These are phyloP conservation scores for Montifringilla adamsi DNA, from an alignment of 2,113 vertebrate species.

Conservation along the genomic window DNA sequence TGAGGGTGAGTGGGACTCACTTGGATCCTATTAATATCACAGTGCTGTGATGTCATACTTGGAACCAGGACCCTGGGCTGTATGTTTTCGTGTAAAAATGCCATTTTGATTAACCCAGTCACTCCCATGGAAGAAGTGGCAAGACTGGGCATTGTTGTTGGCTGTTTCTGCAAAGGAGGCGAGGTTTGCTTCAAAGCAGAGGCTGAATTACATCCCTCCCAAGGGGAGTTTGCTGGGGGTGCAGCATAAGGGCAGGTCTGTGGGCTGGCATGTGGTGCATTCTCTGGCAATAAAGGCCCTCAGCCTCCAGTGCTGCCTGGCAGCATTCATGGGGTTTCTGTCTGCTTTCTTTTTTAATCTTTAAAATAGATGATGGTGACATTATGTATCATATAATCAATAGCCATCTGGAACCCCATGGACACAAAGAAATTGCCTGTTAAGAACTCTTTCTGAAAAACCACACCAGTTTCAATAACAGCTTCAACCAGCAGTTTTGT, in stretches of 20 bases:
- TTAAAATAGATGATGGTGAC: constrained; percentile 12
- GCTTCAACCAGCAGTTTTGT: constrained; percentile 41
- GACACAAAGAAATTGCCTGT: constrained; percentile 49
- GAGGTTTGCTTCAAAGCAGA: not conserved
- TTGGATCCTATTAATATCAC: not conserved
- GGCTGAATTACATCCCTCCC: not conserved
- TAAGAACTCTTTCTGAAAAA: constrained; percentile 40
- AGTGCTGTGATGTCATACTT: not conserved
- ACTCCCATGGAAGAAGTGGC: not conserved
- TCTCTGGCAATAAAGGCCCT: not conserved
- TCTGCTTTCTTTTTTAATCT: constrained; percentile 1
- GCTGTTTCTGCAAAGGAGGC: not conserved
- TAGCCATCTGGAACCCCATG: constrained; percentile 37
- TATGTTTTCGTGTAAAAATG: not conserved
- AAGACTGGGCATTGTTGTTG: not conserved
- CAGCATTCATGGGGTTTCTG: not conserved
- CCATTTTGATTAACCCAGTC: not conserved
- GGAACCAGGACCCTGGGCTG: not conserved
- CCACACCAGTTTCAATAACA: constrained; percentile 41
- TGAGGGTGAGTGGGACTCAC: not conserved
- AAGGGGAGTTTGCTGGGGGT: not conserved
- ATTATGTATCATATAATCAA: constrained; percentile 40
- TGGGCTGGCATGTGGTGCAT: not conserved
- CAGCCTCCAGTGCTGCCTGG: not conserved
- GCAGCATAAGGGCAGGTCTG: not conserved